A percentile compares a stretch with the other conserved stretches of the same genome.
phyloP scores from a whole-genome alignment of 1,140 invertebrate species.

The Brachionus koreanus region DNA sequence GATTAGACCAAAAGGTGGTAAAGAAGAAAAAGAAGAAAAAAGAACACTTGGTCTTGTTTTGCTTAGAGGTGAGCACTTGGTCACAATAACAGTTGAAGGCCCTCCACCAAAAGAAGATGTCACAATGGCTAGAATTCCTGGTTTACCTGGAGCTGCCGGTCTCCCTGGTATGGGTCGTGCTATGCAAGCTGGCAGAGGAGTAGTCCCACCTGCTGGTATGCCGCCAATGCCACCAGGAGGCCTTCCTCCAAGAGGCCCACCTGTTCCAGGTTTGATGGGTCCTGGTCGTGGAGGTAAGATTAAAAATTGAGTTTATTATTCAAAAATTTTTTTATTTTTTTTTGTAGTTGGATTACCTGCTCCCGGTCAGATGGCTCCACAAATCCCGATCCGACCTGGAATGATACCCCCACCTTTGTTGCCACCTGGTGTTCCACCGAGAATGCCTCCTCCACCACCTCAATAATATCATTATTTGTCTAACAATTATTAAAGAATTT shows the following conservation, averaged over 20 bases:
- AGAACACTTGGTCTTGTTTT: slow-evolving; percentile 90
- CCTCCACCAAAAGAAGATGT: slow-evolving; percentile 91
- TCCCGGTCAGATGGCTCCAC: slow-evolving; percentile 65
- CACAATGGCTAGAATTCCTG: slow-evolving; percentile 83
- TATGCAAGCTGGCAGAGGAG: slow-evolving; percentile 81
- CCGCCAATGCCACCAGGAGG: slow-evolving; percentile 73
- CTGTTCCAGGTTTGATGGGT: slow-evolving; percentile 55
- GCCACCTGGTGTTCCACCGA: neutral
- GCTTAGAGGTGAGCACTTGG: slow-evolving; percentile 91
- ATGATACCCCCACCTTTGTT: slow-evolving; percentile 22
- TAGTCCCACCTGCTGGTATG: slow-evolving; percentile 59
- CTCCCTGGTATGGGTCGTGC: slow-evolving; percentile 72
- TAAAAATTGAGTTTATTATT: slow-evolving; percentile 38
- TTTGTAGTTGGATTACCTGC: slow-evolving; percentile 70
- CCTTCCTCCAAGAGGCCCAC: slow-evolving; percentile 59
- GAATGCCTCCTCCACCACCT: slow-evolving; percentile 43
- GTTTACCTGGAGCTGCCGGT: slow-evolving; percentile 76
- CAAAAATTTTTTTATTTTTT: slow-evolving; percentile 40
- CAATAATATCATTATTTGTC: neutral
- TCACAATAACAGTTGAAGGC: slow-evolving; percentile 95
- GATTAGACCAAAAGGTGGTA: slow-evolving; percentile 79
- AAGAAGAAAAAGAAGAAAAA: slow-evolving; percentile 88
- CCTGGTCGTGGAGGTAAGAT: slow-evolving; percentile 66
- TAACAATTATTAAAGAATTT: neutral
- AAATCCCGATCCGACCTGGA: slow-evolving; percentile 10